Percentiles rank a stretch among this genome's conserved stretches.
These are phyloP conservation scores for Xylocopa sonorina DNA, from an alignment of 1,140 invertebrate genomes.

Conservation along the genomic window DNA sequence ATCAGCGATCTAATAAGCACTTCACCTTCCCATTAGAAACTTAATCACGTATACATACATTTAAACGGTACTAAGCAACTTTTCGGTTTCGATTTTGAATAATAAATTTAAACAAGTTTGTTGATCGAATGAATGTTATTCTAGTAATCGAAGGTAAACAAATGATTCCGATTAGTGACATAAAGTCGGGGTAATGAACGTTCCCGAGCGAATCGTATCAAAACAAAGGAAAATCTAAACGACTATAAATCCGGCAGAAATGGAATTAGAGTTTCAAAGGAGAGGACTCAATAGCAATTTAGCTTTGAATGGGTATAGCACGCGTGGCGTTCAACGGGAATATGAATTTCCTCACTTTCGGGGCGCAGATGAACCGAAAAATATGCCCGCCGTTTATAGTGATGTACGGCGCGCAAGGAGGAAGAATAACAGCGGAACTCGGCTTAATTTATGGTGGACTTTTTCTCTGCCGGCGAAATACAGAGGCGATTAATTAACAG, in stretches of 20 bases:
- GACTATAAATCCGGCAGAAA: background rate
- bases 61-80: no score
- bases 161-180: no score
- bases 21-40: no score
- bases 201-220: no score
- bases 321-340: conserved; percentile 24
- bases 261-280: conserved; percentile 7
- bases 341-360: conserved; percentile 59
- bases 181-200: no score
- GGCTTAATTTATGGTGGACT: conserved; percentile 59
- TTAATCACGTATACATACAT: no score
- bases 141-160: no score
- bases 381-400: conserved; percentile 59
- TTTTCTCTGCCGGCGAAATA: conserved; percentile 32
- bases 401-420: conserved; percentile 47
- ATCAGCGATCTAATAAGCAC: no score
- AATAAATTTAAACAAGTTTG: no score
- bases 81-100: no score
- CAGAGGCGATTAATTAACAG: conserved; percentile 62
- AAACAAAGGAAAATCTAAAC: background rate
- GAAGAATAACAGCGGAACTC: conserved; percentile 41
- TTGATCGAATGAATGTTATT: no score
- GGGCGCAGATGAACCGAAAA: conserved; percentile 44
- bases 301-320: conserved; percentile 26
- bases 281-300: conserved; percentile 51